Conservation (phyloP, 2,888 invertebrate genomes). For the Acanthococcus lagerstroemiae region DNA sequence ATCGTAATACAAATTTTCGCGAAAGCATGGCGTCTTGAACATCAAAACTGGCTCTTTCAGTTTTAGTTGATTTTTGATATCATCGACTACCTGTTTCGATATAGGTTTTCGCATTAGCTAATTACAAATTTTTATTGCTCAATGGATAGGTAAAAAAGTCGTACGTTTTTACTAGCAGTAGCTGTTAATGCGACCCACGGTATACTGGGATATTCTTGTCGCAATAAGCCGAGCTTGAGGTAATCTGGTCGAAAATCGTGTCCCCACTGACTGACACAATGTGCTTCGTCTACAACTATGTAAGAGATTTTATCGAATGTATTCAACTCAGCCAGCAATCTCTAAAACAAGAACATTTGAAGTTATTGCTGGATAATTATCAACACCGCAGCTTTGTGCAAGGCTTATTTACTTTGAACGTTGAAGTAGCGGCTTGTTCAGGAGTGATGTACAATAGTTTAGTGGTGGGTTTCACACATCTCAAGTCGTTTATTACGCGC, state of each 20-base stretch:
- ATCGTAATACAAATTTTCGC: conserved; percentile 90
- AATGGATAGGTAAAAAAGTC: conserved; percentile 23
- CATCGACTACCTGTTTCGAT: conserved; percentile 64
- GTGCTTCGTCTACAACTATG: conserved; percentile 93
- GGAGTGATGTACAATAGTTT: conserved; percentile 91
- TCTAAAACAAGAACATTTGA: conserved; percentile 44
- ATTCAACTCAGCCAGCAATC: conserved; percentile 56
- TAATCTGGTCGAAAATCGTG: conserved; percentile 96
- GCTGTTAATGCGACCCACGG: conserved; percentile 92
- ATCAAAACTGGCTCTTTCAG: conserved; percentile 55
- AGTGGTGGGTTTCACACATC: conserved; percentile 59
- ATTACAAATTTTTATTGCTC: not conserved
- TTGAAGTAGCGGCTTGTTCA: conserved; percentile 78
- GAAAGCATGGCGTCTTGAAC: conserved; percentile 81
- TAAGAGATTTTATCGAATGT: conserved; percentile 72
- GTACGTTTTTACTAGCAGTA: conserved; percentile 65
- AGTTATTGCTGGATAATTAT: no score
- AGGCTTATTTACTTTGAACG: conserved; percentile 49
- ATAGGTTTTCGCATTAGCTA: not conserved
- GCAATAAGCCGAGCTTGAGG: conserved; percentile 62
- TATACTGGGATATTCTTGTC: conserved; percentile 47
- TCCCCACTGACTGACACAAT: conserved; percentile 98
- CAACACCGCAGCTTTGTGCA: not conserved
- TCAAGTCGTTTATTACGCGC: conserved; percentile 66
- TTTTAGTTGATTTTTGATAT: conserved; percentile 65